Conservation (phyloP, 2,797 vertebrate genomes). For the Chiloscyllium punctatum region DNA sequence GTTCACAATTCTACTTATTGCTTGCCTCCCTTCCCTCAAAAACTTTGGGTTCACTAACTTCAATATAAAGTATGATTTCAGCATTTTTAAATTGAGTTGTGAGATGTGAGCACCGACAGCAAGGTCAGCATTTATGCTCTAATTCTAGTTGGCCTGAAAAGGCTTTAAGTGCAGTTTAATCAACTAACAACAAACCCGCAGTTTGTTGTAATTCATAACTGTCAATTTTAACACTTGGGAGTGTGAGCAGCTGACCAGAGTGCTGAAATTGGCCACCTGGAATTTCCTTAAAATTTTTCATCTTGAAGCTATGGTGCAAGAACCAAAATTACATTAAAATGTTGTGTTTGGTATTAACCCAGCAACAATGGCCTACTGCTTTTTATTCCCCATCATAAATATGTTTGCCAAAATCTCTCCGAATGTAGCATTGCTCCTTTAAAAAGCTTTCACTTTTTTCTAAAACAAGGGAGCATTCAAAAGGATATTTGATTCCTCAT, state of each 20-base stretch:
- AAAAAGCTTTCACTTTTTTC: neutral
- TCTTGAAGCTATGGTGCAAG: neutral
- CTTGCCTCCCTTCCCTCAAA: neutral
- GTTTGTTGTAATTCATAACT: neutral
- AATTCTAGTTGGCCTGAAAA: neutral
- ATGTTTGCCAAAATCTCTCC: neutral
- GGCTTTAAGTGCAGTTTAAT: neutral
- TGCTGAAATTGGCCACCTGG: no score
- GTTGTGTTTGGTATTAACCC: neutral
- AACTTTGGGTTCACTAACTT: neutral
- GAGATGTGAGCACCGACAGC: neutral
- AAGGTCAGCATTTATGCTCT: neutral
- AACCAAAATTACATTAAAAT: neutral
- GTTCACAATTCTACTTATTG: neutral
- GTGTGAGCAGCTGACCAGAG: no score
- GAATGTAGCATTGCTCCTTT: neutral
- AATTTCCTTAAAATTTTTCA: no score
- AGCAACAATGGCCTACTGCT: neutral
- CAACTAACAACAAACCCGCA: neutral
- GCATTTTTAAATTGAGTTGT: neutral
- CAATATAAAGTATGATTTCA: neutral
- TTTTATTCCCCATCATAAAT: neutral
- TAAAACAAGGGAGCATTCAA: neutral
- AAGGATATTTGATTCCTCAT: neutral
- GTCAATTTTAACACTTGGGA: neutral